phyloP scores from a whole-genome alignment of 2,888 invertebrate genomes.

The Diarsia brunnea region DNA sequence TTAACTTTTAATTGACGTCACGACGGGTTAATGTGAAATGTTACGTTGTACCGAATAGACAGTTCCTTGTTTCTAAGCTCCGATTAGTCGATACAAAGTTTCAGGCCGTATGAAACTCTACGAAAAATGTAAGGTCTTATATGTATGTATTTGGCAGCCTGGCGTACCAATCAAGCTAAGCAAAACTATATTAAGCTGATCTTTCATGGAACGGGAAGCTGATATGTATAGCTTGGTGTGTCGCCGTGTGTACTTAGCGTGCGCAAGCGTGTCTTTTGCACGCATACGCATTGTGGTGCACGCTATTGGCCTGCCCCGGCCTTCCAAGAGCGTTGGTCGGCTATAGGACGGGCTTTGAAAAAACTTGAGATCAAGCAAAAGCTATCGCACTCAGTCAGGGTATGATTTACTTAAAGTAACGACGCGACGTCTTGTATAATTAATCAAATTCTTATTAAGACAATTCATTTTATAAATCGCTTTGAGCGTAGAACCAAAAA shows the following conservation, averaged over 20 bases:
- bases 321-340: no score
- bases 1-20: constrained; percentile 67
- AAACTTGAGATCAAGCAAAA: not conserved
- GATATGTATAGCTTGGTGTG: no score
- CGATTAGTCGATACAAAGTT: not conserved
- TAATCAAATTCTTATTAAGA: constrained; percentile 37
- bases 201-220: no score
- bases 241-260: not conserved
- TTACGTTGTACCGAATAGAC: not conserved
- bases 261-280: not conserved
- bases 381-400: not conserved
- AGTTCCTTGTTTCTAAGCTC: not conserved
- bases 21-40: constrained; percentile 31
- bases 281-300: no score
- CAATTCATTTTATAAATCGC: constrained; percentile 35
- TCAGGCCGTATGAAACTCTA: not conserved
- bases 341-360: no score
- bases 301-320: not conserved
- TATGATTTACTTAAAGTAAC: not conserved
- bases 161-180: no score
- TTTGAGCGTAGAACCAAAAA: constrained; percentile 8
- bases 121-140: not conserved
- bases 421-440: constrained; percentile 22
- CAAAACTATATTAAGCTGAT: no score
- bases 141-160: no score